phyloP scores from a whole-genome alignment of 2,888 invertebrate species.

The Deilephila elpenor region DNA sequence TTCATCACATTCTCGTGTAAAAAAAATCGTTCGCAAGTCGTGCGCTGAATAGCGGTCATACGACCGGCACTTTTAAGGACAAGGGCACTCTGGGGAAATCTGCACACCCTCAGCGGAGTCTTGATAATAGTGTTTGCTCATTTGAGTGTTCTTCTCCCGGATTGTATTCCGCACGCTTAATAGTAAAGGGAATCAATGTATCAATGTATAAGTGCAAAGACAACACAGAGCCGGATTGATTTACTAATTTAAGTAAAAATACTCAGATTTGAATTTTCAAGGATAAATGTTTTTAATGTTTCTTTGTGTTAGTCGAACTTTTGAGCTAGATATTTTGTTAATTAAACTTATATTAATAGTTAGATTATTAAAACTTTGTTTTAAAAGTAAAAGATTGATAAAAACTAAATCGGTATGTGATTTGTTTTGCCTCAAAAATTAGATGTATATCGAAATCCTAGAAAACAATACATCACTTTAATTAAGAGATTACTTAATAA shows the following conservation, averaged over 20 bases:
- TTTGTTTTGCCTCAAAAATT: too few relatives aligned
- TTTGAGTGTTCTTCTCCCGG: constrained; percentile 76
- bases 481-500: too few relatives aligned
- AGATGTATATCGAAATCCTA: too few relatives aligned
- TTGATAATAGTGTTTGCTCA: constrained; percentile 82
- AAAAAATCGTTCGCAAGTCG: constrained; percentile 52
- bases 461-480: too few relatives aligned
- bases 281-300: too few relatives aligned
- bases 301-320: too few relatives aligned
- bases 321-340: too few relatives aligned
- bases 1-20: constrained; percentile 46
- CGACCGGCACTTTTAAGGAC: constrained; percentile 76
- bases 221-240: constrained; percentile 39
- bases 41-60: constrained; percentile 70
- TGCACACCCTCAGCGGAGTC: constrained; percentile 66
- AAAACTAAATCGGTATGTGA: too few relatives aligned
- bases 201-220: constrained; percentile 39
- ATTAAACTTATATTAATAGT: too few relatives aligned
- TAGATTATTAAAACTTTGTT: too few relatives aligned
- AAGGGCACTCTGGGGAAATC: constrained; percentile 80
- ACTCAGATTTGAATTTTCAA: too few relatives aligned
- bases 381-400: too few relatives aligned
- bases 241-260: background rate
- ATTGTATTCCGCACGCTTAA: constrained; percentile 68
- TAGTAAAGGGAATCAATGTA: constrained; percentile 55